Conservation (phyloP, 2,113 vertebrate species). For the zebrafish (Danio rerio) region DNA sequence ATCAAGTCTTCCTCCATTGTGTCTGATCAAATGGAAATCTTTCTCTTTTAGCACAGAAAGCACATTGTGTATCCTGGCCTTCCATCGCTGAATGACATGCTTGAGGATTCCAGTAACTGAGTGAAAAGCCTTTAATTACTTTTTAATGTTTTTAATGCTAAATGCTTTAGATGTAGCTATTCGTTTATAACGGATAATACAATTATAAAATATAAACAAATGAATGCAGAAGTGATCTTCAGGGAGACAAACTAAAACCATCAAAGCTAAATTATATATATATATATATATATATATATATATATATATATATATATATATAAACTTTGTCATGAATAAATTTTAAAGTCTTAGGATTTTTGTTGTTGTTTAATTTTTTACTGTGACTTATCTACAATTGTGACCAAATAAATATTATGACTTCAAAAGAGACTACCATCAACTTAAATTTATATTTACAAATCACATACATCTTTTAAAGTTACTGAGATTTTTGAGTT, state of each 20-base stretch:
- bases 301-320: not conserved
- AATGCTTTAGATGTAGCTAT: constrained; percentile 19
- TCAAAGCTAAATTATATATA: too few relatives aligned
- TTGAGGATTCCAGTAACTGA: constrained; percentile 62
- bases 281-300: not conserved
- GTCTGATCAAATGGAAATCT: constrained; percentile 78
- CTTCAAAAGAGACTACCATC: too few relatives aligned
- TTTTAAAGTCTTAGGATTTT: too few relatives aligned
- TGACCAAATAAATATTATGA: too few relatives aligned
- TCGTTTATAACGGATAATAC: constrained; percentile 14
- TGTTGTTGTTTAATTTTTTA: too few relatives aligned
- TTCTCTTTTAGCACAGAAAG: constrained; percentile 72
- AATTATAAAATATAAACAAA: not conserved
- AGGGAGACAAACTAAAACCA: not conserved
- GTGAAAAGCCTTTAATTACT: constrained; percentile 32
- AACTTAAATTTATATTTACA: too few relatives aligned
- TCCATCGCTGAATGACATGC: constrained; percentile 72
- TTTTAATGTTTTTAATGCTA: constrained; percentile 28
- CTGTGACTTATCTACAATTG: too few relatives aligned
- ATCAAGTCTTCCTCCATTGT: constrained; percentile 67
- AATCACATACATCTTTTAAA: too few relatives aligned
- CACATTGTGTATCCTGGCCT: constrained; percentile 71
- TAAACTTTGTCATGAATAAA: too few relatives aligned
- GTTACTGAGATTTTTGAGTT: too few relatives aligned
- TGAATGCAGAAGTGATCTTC: not conserved